Evolutionary conservation across 2,113 vertebrate genomes (phyloP), one percentile per base, ranked within the genome.

Genomic region (Thinocorus orbignyianus): DNA sequence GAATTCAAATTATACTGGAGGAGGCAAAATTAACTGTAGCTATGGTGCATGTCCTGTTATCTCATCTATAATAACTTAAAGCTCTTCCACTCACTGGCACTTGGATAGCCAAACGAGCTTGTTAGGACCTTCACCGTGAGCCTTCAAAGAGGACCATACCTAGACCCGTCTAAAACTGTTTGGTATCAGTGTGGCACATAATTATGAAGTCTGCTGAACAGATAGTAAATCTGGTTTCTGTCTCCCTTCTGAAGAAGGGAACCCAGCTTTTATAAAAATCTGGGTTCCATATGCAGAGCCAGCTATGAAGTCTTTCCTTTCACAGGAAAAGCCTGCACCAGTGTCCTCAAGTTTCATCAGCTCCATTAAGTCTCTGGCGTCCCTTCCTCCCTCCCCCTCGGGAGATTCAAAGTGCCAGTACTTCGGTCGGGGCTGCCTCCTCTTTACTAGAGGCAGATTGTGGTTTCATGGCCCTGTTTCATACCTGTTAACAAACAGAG

Each of bases 251-350:
- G 71, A 91, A 89, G 91, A 94, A 82, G 83, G 25, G 88, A 96
- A 96, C 93, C 91, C 86, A 95, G 86, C 77, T 96, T 92, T 96
- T 77, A 66, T 72, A 55, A 96, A 96, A 97, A 96, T 93, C 96
- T 96, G 96, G 92, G 92, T 95, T 96, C 96, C 96, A 97, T 96
- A 97, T 96, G 96, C 95, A 97, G 88, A 94, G 48, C 44, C 77
- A 93, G 92, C 86, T 95, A 92, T 96, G 91, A 97, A 96, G 70
- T 96, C 88, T 92, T 96, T 97, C 93, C 95, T 97, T 89, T 89
- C 81, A 96, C 96, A 96, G 96, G 95, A 96, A 97, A 94, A 97
- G 95, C 80, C 95, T 94, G 92, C 94, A 84, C 81, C 61, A 52
- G 66, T 93, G 93, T 96, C 96, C 92, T 96, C 81, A 62, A 96